Evolutionary conservation across 2,797 vertebrate genomes (phyloP), one percentile per base, ranked within the genome.

Genomic region (Aratinga solstitialis): DNA sequence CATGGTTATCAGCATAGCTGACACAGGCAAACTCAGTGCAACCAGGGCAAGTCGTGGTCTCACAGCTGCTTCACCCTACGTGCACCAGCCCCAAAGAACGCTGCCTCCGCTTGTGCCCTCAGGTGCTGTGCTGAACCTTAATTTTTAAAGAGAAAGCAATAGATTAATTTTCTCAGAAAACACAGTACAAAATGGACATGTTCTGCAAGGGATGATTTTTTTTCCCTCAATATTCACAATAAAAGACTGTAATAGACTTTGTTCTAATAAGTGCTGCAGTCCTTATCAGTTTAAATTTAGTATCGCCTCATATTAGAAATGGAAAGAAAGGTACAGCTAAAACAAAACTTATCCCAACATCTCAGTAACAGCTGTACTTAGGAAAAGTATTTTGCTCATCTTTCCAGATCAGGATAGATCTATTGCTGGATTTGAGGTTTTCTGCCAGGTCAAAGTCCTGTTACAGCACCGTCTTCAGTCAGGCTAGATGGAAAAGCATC

Each of bases 141-240:
- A 5, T 65, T 78, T 86, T 68, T 84, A 66, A 88, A 78, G 38
- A 84, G 27, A 66, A 82, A 82, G 59, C 34, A 69, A 38, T 50
- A 75, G 54, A 79, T 82, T 62, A 32, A 43, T 90, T 90, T 95
- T 90, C 81, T 84, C 32, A 20, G 74, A 90, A 94, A 90, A 78
- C 26, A 27, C 3, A 1, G 45, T 75, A 79, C 58, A 78, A 53
- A 72, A 62, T 58, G 50, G 53, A 92, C 84, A 65, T 62, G 29
- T 73, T 82, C 81, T 24, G 16, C 0, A 0, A 21, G 48, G 51
- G 67, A 13, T 45, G 36, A 38, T 11, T 61, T 61, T 84, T 79
- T 79, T 43, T 58, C 66, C 42, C 56, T 86, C 50, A 21, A 16
- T 69, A 17, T 7, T 77, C 53, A 65, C 9, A 66, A 75, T 38